phyloP scores from a whole-genome alignment of 2,797 vertebrate genomes.

The Cetoscarus ocellatus region DNA sequence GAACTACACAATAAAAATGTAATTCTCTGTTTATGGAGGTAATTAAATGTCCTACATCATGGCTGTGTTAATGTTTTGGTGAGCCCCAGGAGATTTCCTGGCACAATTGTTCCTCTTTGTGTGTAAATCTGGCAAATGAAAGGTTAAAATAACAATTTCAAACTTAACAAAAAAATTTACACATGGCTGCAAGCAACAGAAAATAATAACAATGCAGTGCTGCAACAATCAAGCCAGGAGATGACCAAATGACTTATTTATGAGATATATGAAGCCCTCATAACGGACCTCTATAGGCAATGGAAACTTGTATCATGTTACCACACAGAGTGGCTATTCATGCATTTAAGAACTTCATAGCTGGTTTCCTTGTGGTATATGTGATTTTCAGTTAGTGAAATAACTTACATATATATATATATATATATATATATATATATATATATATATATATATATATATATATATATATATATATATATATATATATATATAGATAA shows the following conservation, averaged over 20 bases:
- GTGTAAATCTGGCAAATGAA: neutral
- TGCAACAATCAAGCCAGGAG: neutral
- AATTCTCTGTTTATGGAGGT: too few relatives aligned
- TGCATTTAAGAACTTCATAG: neutral
- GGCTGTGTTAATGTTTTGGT: too few relatives aligned
- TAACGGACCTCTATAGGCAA: neutral
- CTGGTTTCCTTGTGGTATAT: neutral
- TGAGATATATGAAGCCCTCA: constrained; percentile 19
- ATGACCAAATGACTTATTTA: constrained; percentile 5
- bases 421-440: too few relatives aligned
- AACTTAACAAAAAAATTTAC: neutral
- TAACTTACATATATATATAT: too few relatives aligned
- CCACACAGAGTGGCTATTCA: neutral
- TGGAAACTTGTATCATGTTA: constrained; percentile 10
- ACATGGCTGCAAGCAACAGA: neutral
- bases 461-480: too few relatives aligned
- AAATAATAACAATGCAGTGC: neutral
- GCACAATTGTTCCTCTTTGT: neutral
- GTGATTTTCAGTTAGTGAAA: too few relatives aligned
- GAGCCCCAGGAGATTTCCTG: too few relatives aligned
- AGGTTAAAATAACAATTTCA: neutral
- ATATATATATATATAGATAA: too few relatives aligned
- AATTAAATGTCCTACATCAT: too few relatives aligned
- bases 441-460: too few relatives aligned
- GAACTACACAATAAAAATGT: too few relatives aligned